phyloP scores from a whole-genome alignment of 2,888 invertebrate genomes.

The Cheilosia grossa region DNA sequence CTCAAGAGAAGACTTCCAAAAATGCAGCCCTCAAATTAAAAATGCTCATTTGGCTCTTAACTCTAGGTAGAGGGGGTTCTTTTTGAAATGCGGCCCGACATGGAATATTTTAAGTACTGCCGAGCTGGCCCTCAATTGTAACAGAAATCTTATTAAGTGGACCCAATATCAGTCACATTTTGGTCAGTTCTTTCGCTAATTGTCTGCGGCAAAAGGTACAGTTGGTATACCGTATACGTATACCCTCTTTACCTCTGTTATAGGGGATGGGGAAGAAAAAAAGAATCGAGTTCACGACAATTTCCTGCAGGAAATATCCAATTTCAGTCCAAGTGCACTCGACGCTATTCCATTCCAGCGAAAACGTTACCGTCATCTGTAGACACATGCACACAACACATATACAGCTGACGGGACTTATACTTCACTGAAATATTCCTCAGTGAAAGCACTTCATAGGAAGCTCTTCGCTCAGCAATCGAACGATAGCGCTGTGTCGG shows the following conservation, averaged over 20 bases:
- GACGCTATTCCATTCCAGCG: conserved; percentile 27
- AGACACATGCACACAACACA: background rate
- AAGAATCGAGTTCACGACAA: conserved; percentile 35
- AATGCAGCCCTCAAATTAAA: too few species aligned
- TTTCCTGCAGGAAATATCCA: conserved; percentile 68
- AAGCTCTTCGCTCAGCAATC: conserved; percentile 39
- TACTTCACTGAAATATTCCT: conserved; percentile 43
- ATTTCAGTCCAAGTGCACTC: conserved; percentile 56
- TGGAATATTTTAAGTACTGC: too few species aligned
- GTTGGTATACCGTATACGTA: background rate
- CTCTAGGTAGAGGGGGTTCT: too few species aligned
- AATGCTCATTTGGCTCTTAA: too few species aligned
- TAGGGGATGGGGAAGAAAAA: background rate
- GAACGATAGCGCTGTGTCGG: conserved; percentile 30
- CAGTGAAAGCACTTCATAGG: conserved; percentile 35
- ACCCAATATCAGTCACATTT: too few species aligned
- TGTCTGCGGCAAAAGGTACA: too few species aligned
- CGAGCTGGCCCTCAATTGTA: too few species aligned
- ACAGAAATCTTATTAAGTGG: too few species aligned
- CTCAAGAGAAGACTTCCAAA: too few species aligned
- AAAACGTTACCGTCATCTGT: conserved; percentile 39
- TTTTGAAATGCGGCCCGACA: too few species aligned
- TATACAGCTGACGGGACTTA: conserved; percentile 16
- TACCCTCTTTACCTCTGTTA: background rate
- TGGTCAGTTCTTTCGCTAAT: too few species aligned